These are phyloP conservation scores for Rhaphigaster nebulosa DNA, from an alignment of 2,888 invertebrate genomes.

Conservation along the genomic window DNA sequence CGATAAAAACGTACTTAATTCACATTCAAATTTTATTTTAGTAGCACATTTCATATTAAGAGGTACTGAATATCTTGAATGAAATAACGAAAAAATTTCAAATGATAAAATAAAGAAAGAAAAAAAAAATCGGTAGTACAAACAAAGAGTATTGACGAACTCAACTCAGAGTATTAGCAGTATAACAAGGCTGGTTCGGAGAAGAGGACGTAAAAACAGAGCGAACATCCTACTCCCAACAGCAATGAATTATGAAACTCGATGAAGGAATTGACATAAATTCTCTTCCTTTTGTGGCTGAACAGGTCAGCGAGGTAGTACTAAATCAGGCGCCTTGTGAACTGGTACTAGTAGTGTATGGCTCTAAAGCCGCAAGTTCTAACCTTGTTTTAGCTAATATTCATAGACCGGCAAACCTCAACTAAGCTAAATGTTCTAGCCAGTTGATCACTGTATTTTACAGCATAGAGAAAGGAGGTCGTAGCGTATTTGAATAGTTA, in stretches of 20 bases:
- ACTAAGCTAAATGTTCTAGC: background rate
- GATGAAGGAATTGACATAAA: conserved; percentile 46
- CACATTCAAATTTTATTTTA: too few species aligned
- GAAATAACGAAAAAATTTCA: too few species aligned
- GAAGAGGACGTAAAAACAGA: conserved; percentile 1
- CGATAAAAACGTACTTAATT: too few species aligned
- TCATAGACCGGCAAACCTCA: background rate
- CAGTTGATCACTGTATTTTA: background rate
- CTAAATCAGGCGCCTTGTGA: conserved; percentile 2
- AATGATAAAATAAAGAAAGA: background rate
- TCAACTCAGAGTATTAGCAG: background rate
- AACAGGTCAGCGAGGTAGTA: conserved; percentile 4
- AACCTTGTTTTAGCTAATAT: background rate
- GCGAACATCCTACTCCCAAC: conserved; percentile 3
- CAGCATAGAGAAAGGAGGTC: too few species aligned
- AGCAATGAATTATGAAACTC: conserved; percentile 43
- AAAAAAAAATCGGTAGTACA: background rate
- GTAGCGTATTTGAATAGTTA: too few species aligned
- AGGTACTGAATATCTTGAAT: too few species aligned
- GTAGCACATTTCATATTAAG: too few species aligned
- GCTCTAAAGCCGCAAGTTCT: background rate
- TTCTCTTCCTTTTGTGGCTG: background rate
- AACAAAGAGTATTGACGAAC: background rate
- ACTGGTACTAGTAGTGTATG: conserved; percentile 1
- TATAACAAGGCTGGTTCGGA: background rate